phyloP scores from a whole-genome alignment of 1,140 invertebrate species.

The Apocrypta bakeri region DNA sequence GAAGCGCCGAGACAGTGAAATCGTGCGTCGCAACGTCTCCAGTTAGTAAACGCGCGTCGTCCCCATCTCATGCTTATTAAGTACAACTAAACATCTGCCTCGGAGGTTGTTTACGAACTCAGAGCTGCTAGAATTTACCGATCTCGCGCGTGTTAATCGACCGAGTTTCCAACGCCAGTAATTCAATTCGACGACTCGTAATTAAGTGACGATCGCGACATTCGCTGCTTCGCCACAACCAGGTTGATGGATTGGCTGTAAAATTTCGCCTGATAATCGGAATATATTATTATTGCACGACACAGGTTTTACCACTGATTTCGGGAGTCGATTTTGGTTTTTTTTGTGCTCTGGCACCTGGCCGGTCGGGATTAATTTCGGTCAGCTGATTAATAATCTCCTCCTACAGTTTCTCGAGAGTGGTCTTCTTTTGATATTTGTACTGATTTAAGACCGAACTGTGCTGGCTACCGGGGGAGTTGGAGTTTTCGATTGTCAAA shows the following conservation, averaged over 20 bases:
- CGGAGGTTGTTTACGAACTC: too few relatives aligned
- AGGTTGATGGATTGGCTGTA: too few relatives aligned
- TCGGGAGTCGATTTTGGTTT: too few relatives aligned
- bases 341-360: neutral
- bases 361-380: constrained; percentile 26
- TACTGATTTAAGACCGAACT: neutral
- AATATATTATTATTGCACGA: too few relatives aligned
- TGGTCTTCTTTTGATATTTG: neutral
- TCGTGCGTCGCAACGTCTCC: constrained; percentile 1
- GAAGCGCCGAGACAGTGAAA: constrained; percentile 32
- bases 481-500: neutral
- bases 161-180: too few relatives aligned
- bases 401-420: neutral
- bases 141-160: too few relatives aligned
- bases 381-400: constrained; percentile 27
- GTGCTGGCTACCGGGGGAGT: neutral
- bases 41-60: neutral
- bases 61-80: neutral
- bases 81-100: too few relatives aligned
- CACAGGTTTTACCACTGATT: neutral
- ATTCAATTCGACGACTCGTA: too few relatives aligned
- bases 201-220: too few relatives aligned
- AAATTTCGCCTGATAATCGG: too few relatives aligned
- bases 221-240: too few relatives aligned
- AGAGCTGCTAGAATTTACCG: too few relatives aligned